Percentiles rank a stretch among this genome's conserved stretches.
These are phyloP conservation scores for Hybos culiciformis DNA, from an alignment of 2,888 invertebrate species.

Conservation along the genomic window DNA sequence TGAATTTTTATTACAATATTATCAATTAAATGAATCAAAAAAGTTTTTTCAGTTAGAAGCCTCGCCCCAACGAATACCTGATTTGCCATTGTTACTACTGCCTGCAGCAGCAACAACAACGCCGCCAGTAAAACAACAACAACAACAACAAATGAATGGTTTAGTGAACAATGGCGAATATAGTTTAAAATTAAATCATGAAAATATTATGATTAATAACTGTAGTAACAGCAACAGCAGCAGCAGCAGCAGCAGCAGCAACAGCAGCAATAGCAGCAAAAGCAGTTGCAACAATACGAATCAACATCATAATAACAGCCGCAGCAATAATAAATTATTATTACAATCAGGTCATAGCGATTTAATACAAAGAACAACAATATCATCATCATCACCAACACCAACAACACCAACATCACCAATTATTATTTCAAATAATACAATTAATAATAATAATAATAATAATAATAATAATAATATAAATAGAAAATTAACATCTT, in stretches of 20 bases:
- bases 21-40: constrained; percentile 34
- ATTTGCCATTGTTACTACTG: constrained; percentile 22
- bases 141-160: too few relatives aligned
- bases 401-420: not conserved
- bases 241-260: not conserved
- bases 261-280: constrained; percentile 3
- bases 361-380: too few relatives aligned
- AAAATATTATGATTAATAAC: too few relatives aligned
- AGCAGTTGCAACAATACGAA: not conserved
- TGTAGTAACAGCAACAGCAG: too few relatives aligned
- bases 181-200: too few relatives aligned
- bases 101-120: constrained; percentile 8
- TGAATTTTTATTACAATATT: constrained; percentile 33
- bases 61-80: constrained; percentile 32
- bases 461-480: not conserved
- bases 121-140: constrained; percentile 5
- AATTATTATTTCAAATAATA: not conserved
- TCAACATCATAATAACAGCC: too few relatives aligned
- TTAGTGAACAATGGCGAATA: too few relatives aligned
- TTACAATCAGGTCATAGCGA: too few relatives aligned
- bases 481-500: constrained; percentile 1
- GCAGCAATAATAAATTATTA: too few relatives aligned
- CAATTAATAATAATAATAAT: not conserved
- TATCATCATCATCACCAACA: too few relatives aligned
- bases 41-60: constrained; percentile 37